Base-by-base conservation (phyloP, 1,140 invertebrate genomes). In the Glomeris maerens region DNA sequence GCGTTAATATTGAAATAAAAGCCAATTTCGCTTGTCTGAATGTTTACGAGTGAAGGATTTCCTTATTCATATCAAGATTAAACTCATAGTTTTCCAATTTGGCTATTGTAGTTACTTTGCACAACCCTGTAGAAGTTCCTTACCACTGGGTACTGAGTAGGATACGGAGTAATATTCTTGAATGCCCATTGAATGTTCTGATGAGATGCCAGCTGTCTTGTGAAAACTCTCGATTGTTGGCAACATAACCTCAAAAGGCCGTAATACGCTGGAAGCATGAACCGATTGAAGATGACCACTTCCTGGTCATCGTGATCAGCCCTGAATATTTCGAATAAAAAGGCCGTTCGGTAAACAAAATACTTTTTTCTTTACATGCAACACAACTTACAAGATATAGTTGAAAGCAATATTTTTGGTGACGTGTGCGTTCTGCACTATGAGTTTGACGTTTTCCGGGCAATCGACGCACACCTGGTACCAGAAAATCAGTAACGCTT, bases 151-250 rank as follows among this genome's bases (percentile, higher is more conserved):
- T 95, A 95, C 59, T 94, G 87, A 23, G 85, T 86, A 17, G 86
- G 85, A 72, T 91, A 88, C 14, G 87, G 87, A 20, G 87, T 89
- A 47, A 95, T 93, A 64, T 94, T 93, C 61, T 92, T 87, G 66
- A 93, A 94, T 42, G 90, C 90, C 90, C 90, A 95, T 62, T 89
- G 84, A 36, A 94, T 79, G 70, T 95, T 94, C 69, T 93, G 89
- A 73, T 95, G 90, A 54, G 79, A 78, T 1, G 87, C 84, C 23
- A 94, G 69, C 61, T 86, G 79, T 49, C 86, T 74, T 22, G 87
- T 87, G 65, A 94, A 90, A 2, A 76, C 68, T 4, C 79, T 73
- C 1, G 88, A 92, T 60, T 86, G 81, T 58, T 86, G 80, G 65
- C 89, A 94, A 64, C 86, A 92, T 62, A 92, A 74, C 52, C 87